Conservation (phyloP, 2,888 invertebrate genomes). For the Tyria jacobaeae region DNA sequence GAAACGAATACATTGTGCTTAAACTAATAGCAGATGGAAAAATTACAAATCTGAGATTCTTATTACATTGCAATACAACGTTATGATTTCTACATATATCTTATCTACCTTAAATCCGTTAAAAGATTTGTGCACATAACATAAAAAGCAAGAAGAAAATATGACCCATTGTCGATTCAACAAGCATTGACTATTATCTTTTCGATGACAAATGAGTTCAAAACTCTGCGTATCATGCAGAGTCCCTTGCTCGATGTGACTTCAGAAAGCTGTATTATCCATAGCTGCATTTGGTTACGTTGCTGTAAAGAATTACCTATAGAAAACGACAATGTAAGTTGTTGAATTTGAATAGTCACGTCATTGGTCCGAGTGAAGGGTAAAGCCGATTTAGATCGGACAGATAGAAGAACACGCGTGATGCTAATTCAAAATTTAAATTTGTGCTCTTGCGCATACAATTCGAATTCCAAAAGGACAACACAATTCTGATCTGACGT, state of each 20-base stretch:
- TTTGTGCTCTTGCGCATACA: constrained; percentile 64
- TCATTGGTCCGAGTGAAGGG: constrained; percentile 59
- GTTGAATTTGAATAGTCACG: constrained; percentile 39
- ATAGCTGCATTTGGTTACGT: constrained; percentile 53
- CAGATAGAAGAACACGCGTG: constrained; percentile 70
- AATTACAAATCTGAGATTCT: not conserved
- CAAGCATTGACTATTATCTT: constrained; percentile 73
- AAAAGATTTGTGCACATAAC: constrained; percentile 49
- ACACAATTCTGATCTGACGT: constrained; percentile 60
- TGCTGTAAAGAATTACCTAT: constrained; percentile 19
- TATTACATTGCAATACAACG: not conserved
- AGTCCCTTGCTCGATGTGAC: constrained; percentile 32
- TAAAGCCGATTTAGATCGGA: constrained; percentile 81
- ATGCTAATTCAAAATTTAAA: constrained; percentile 79
- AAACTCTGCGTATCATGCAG: constrained; percentile 65
- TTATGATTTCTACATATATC: constrained; percentile 16
- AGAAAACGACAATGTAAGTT: constrained; percentile 50
- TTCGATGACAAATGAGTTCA: constrained; percentile 76
- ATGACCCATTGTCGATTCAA: constrained; percentile 75
- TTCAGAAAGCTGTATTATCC: constrained; percentile 49
- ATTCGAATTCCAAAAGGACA: constrained; percentile 65
- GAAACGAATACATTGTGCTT: not conserved
- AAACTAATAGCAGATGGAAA: not conserved
- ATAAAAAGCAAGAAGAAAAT: constrained; percentile 63
- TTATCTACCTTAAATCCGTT: constrained; percentile 28